Evolutionary conservation across 1,140 invertebrate species (phyloP).

Genomic region (Dinoponera quadriceps): DNA sequence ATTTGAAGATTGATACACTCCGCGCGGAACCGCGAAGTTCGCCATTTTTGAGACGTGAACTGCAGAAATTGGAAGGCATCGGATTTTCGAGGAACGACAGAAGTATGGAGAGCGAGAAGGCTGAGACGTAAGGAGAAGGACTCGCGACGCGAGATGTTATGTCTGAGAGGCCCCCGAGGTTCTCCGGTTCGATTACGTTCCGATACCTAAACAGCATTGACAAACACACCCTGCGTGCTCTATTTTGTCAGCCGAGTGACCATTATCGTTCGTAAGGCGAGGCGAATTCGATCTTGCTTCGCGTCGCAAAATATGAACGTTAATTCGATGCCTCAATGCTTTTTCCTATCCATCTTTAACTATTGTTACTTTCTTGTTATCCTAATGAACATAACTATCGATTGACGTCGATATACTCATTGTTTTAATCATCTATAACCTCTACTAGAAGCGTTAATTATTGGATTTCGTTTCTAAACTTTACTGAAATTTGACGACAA

Average conservation of each 20-base stretch:
- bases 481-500: too few relatives aligned
- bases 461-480: too few relatives aligned
- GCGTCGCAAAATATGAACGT: constrained; percentile 3
- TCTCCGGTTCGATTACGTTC: constrained; percentile 76
- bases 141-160: constrained; percentile 71
- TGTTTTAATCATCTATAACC: too few relatives aligned
- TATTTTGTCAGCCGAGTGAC: constrained; percentile 13
- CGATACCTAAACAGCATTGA: constrained; percentile 71
- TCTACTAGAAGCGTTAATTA: too few relatives aligned
- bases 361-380: not conserved
- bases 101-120: constrained; percentile 30
- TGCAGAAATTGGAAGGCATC: not conserved
- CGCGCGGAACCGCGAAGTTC: not conserved
- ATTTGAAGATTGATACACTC: not conserved
- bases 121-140: constrained; percentile 50
- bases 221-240: constrained; percentile 44
- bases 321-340: not conserved
- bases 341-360: not conserved
- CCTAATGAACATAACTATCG: not conserved
- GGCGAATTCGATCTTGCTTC: constrained; percentile 34
- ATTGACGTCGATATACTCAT: not conserved
- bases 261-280: not conserved
- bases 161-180: constrained; percentile 71
- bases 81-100: constrained; percentile 14
- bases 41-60: not conserved